Conservation (phyloP, 2,113 vertebrate genomes). For the Theristicus caerulescens region DNA sequence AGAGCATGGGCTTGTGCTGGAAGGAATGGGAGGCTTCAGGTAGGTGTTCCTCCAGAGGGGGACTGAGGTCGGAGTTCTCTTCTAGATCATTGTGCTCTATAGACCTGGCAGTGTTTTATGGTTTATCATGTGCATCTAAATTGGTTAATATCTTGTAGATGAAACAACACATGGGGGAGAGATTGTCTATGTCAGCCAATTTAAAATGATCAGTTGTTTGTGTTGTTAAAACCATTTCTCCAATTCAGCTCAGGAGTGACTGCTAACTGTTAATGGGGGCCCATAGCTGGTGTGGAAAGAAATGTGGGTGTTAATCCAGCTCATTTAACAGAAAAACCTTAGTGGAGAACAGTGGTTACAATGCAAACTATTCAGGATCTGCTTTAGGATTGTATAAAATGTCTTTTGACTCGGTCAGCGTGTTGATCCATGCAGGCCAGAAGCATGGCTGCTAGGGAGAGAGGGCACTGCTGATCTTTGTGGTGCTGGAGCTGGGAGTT, state of each 20-base stretch:
- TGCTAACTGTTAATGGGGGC: too few species aligned
- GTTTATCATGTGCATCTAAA: neutral
- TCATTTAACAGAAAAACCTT: neutral
- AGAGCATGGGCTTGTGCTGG: neutral
- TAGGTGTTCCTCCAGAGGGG: neutral
- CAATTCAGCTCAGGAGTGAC: neutral
- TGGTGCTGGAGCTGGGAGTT: neutral
- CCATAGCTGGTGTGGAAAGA: neutral
- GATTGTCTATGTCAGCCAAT: neutral
- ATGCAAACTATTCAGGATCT: neutral
- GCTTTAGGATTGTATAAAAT: neutral
- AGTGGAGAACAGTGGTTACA: neutral
- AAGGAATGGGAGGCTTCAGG: neutral
- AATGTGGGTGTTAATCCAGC: neutral
- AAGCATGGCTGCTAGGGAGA: neutral
- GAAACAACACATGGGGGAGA: neutral
- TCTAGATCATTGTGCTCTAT: fast-evolving
- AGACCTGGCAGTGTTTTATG: neutral
- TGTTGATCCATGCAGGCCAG: neutral
- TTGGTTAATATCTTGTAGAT: neutral
- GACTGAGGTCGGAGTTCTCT: neutral
- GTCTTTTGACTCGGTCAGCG: neutral
- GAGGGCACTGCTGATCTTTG: neutral
- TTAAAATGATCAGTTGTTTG: neutral
- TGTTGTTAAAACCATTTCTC: neutral